Percentiles rank a stretch among this genome's conserved stretches.
Conservation (phyloP, 2,797 vertebrate genomes). For the Notolabrus celidotus region DNA sequence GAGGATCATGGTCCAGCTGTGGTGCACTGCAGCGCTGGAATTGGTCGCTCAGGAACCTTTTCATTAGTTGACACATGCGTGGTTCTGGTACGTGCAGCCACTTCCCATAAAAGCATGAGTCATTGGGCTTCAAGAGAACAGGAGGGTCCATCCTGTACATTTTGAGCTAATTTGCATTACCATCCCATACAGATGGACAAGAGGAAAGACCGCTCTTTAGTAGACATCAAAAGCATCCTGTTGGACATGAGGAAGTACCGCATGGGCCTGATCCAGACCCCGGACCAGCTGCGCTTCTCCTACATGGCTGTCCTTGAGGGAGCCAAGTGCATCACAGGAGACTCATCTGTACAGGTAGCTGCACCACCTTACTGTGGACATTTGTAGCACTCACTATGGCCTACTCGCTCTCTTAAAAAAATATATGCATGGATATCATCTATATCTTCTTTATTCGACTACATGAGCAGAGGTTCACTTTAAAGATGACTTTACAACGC, state of each 20-base stretch:
- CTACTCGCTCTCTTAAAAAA: background rate
- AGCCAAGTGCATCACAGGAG: slow-evolving; percentile 94
- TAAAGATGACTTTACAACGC: too few relatives aligned
- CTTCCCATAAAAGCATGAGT: slow-evolving; percentile 3
- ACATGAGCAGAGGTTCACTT: too few relatives aligned
- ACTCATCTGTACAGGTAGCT: slow-evolving; percentile 92
- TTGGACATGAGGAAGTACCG: slow-evolving; percentile 96
- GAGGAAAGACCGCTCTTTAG: slow-evolving; percentile 92
- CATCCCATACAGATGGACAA: slow-evolving; percentile 80
- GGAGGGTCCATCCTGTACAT: background rate
- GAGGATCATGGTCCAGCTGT: slow-evolving; percentile 90
- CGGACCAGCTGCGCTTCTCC: slow-evolving; percentile 97
- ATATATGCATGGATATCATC: too few relatives aligned
- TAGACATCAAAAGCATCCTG: slow-evolving; percentile 93
- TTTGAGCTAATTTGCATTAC: background rate
- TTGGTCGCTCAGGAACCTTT: slow-evolving; percentile 96
- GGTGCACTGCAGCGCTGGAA: slow-evolving; percentile 98
- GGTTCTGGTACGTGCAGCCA: slow-evolving; percentile 89
- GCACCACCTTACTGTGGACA: background rate
- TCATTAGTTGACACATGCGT: slow-evolving; percentile 97
- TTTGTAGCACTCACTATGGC: background rate
- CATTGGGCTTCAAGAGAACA: background rate
- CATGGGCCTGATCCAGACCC: slow-evolving; percentile 98
- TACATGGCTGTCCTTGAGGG: slow-evolving; percentile 95
- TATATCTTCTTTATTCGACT: too few relatives aligned